Percentiles rank a stretch among this genome's conserved stretches.
These are phyloP conservation scores for Shargacucullia verbasci DNA, from an alignment of 2,888 invertebrate species.

Conservation along the genomic window DNA sequence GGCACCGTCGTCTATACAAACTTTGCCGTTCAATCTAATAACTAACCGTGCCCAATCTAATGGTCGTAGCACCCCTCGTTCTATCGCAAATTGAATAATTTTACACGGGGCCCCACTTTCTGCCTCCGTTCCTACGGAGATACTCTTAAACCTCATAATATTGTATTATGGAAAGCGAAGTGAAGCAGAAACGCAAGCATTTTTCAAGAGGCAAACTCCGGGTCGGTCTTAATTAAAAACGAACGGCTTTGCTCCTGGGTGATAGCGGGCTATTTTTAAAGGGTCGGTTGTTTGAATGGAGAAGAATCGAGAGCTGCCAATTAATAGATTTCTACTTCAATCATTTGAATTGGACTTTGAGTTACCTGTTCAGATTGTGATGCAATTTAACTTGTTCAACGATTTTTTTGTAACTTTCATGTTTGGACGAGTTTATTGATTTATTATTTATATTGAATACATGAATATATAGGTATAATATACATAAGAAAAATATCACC, in stretches of 20 bases:
- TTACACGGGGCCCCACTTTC: constrained; percentile 20
- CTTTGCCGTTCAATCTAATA: constrained; percentile 11
- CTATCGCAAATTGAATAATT: constrained; percentile 40
- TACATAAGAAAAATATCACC: no score
- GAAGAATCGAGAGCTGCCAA: constrained; percentile 16
- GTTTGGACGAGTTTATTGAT: no score
- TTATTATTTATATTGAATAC: no score
- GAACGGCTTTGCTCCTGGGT: constrained; percentile 11
- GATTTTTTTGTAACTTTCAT: no score
- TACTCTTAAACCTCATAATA: constrained; percentile 31
- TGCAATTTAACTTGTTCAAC: no score
- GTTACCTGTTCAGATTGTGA: no score
- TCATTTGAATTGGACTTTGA: constrained; percentile 6
- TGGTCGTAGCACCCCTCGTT: constrained; percentile 16
- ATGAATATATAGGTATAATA: no score
- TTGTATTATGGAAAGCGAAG: constrained; percentile 35
- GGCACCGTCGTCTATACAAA: constrained; percentile 1
- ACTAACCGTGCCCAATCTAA: neutral
- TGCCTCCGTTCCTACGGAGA: constrained; percentile 11
- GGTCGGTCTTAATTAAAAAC: constrained; percentile 41
- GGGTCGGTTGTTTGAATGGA: constrained; percentile 17
- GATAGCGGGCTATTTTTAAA: constrained; percentile 20
- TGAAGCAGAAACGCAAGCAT: constrained; percentile 21
- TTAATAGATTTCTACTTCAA: constrained; percentile 22
- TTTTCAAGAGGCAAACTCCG: constrained; percentile 21